Conservation (phyloP, 2,113 vertebrate genomes). For the Nesoenas mayeri region DNA sequence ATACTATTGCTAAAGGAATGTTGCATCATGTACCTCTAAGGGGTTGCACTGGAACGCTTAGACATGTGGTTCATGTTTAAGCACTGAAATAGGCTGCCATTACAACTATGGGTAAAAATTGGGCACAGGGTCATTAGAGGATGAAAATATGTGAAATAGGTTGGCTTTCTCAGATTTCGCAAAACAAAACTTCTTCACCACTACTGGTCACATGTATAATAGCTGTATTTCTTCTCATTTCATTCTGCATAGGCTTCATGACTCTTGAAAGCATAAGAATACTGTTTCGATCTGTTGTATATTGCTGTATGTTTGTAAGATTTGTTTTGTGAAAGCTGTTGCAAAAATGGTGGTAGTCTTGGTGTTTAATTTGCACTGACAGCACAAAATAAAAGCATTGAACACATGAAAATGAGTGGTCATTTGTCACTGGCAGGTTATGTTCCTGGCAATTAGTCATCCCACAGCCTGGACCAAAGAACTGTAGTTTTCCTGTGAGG, state of each 20-base stretch:
- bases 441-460: not conserved
- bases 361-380: slow-evolving; percentile 64
- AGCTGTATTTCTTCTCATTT: not conserved
- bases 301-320: not conserved
- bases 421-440: not conserved
- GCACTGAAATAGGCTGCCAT: not conserved
- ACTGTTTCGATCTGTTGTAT: not conserved
- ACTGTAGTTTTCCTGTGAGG: not conserved
- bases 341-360: slow-evolving; percentile 52
- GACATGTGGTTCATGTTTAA: not conserved
- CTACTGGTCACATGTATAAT: not conserved
- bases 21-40: not conserved
- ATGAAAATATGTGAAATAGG: not conserved
- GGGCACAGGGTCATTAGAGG: not conserved
- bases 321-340: slow-evolving; percentile 37
- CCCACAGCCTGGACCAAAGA: not conserved
- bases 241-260: not conserved
- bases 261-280: not conserved
- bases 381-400: slow-evolving; percentile 79
- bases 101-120: not conserved
- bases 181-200: not conserved
- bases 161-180: not conserved
- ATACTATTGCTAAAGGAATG: not conserved
- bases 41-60: not conserved
- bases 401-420: slow-evolving; percentile 50